Percentiles rank a stretch among this genome's conserved stretches.
Conservation (phyloP, 2,113 vertebrate genomes). For the rat (Rattus norvegicus) region DNA sequence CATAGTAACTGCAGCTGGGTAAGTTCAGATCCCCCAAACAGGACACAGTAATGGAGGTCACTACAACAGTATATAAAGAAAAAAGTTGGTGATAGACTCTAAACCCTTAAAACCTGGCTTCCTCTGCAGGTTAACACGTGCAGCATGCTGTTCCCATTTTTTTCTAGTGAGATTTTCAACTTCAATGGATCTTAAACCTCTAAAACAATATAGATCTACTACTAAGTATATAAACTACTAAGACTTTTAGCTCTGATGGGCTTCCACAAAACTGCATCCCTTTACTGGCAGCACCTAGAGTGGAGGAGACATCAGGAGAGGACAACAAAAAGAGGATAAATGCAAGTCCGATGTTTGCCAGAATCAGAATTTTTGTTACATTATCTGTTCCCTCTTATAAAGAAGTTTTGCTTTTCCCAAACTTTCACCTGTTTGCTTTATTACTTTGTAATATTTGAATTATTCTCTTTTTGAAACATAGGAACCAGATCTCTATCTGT, state of each 20-base stretch:
- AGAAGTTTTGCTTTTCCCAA: neutral
- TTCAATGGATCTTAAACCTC: neutral
- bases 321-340: too few species aligned
- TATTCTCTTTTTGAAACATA: neutral
- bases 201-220: neutral
- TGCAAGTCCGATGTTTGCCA: neutral
- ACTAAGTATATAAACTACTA: neutral
- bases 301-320: neutral
- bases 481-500: neutral
- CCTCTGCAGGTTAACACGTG: neutral
- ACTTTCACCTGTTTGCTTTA: neutral
- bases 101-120: neutral
- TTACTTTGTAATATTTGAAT: neutral
- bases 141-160: too few species aligned
- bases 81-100: neutral
- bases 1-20: too few species aligned
- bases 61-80: neutral
- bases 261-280: neutral
- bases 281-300: too few species aligned
- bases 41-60: neutral
- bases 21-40: neutral
- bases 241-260: too few species aligned
- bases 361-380: too few species aligned
- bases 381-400: neutral
- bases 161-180: neutral